These are phyloP conservation scores for Rhyacophila brunnea DNA, from an alignment of 1,140 invertebrate species.

Conservation along the genomic window DNA sequence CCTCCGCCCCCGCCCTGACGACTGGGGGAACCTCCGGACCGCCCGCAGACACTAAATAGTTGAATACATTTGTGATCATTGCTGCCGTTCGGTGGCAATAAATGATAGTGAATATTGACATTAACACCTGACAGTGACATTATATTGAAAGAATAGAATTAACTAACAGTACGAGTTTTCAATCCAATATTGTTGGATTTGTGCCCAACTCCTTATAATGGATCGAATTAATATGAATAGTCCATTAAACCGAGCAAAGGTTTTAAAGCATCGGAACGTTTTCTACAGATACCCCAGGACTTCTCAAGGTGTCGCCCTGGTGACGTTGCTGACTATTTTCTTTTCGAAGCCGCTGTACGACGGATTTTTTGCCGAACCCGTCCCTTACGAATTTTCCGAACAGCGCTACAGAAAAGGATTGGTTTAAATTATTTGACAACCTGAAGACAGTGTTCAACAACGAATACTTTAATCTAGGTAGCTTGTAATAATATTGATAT, in stretches of 20 bases:
- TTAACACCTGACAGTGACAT: background rate
- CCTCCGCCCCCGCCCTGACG: background rate
- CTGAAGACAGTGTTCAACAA: too few relatives aligned
- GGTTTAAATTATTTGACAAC: too few relatives aligned
- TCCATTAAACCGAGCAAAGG: background rate
- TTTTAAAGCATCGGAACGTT: constrained; percentile 46
- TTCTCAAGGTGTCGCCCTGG: constrained; percentile 52
- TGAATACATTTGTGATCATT: background rate
- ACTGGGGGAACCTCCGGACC: background rate
- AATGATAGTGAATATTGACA: background rate
- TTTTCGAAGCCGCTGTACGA: constrained; percentile 73
- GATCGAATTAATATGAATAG: background rate
- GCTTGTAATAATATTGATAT: too few relatives aligned
- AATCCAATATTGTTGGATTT: background rate
- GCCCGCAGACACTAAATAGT: background rate
- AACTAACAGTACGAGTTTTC: background rate
- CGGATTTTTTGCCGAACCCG: constrained; percentile 49
- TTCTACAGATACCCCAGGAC: constrained; percentile 47
- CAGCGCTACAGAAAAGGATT: constrained; percentile 27
- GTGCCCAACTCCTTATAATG: too few relatives aligned
- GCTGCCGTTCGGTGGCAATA: background rate
- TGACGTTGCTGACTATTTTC: constrained; percentile 53
- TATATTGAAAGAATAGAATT: constrained; percentile 1
- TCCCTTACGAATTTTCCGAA: constrained; percentile 40
- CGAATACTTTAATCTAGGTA: too few relatives aligned